These are phyloP conservation scores for Drosophila sturtevanti DNA, from an alignment of 1,140 invertebrate genomes.

Conservation along the genomic window DNA sequence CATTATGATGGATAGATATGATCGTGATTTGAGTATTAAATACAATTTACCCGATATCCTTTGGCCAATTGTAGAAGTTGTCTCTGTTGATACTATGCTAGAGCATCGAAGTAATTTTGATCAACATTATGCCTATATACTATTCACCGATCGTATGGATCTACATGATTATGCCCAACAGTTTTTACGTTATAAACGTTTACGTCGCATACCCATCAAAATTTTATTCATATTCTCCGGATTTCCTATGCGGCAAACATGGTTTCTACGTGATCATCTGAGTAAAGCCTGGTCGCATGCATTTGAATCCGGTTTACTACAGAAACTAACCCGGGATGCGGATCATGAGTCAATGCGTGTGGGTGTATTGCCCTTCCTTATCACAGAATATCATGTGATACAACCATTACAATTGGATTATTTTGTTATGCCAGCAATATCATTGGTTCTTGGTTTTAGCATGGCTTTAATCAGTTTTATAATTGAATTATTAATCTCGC, in stretches of 20 bases:
- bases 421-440: slow-evolving; percentile 71
- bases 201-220: slow-evolving; percentile 60
- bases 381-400: slow-evolving; percentile 54
- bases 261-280: slow-evolving; percentile 56
- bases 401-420: slow-evolving; percentile 59
- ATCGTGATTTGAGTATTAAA: slow-evolving; percentile 18
- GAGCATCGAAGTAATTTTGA: slow-evolving; percentile 48
- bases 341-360: slow-evolving; percentile 58
- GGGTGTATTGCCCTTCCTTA: slow-evolving; percentile 51
- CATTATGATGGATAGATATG: slow-evolving; percentile 53
- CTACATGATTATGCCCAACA: slow-evolving; percentile 55
- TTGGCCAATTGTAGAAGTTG: slow-evolving; percentile 26
- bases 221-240: slow-evolving; percentile 55
- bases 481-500: slow-evolving; percentile 61
- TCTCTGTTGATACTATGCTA: slow-evolving; percentile 31
- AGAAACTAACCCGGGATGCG: slow-evolving; percentile 58
- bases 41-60: slow-evolving; percentile 57
- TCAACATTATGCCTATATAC: slow-evolving; percentile 54
- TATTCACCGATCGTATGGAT: slow-evolving; percentile 64
- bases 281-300: slow-evolving; percentile 50
- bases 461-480: slow-evolving; percentile 57
- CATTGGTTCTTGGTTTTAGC: slow-evolving; percentile 47
- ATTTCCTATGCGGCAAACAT: slow-evolving; percentile 59
- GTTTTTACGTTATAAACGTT: slow-evolving; percentile 49
- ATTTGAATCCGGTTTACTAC: slow-evolving; percentile 55